phyloP scores from a whole-genome alignment of 2,113 vertebrate species.

The Microtus ochrogaster region DNA sequence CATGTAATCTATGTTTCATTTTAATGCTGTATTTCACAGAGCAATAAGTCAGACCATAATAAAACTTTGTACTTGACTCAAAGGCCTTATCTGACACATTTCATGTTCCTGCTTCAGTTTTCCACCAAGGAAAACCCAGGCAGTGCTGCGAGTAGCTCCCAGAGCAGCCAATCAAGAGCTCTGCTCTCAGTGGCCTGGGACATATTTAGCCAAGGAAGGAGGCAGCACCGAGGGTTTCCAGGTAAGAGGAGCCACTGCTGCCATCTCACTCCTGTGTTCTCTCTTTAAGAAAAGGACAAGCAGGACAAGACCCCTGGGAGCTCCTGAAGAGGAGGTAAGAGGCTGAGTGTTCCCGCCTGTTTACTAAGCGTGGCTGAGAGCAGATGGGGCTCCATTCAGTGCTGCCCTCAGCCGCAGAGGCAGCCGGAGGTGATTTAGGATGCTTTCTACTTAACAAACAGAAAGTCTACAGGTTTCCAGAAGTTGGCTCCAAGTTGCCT shows the following conservation, averaged over 20 bases:
- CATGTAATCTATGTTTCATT: constrained; percentile 80
- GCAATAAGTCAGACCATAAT: constrained; percentile 85
- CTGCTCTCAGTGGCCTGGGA: constrained; percentile 76
- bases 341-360: background rate
- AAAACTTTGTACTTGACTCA: constrained; percentile 88
- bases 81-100: constrained; percentile 79
- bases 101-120: constrained; percentile 77
- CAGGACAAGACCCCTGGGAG: constrained; percentile 35
- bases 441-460: constrained; percentile 14
- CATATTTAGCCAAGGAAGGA: constrained; percentile 85
- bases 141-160: constrained; percentile 75
- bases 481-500: background rate
- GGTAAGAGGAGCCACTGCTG: constrained; percentile 70
- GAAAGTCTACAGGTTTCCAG: background rate
- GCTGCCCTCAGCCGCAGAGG: background rate
- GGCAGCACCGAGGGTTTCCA: constrained; percentile 63
- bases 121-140: constrained; percentile 65
- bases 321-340: constrained; percentile 67
- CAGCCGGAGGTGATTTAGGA: background rate
- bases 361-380: constrained; percentile 42
- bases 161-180: constrained; percentile 85
- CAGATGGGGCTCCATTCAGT: constrained; percentile 5
- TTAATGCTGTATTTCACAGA: constrained; percentile 79
- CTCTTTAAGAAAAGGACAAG: constrained; percentile 55
- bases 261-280: background rate